These are phyloP conservation scores for Prionace glauca DNA, from an alignment of 2,797 vertebrate genomes.

Conservation along the genomic window DNA sequence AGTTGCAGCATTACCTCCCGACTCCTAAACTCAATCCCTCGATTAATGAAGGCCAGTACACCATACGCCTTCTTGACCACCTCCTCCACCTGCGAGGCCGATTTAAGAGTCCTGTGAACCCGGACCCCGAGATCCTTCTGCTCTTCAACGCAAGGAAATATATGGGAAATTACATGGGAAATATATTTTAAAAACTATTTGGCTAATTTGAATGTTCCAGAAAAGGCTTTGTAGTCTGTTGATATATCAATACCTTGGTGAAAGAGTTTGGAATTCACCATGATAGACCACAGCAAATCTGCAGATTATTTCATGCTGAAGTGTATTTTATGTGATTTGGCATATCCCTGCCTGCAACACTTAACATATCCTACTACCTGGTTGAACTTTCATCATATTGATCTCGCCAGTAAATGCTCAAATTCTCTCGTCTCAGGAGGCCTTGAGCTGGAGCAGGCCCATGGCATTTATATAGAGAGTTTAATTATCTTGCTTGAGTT, in stretches of 20 bases:
- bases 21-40: too few relatives aligned
- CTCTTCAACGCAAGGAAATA: too few relatives aligned
- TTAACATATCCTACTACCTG: not conserved
- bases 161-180: too few relatives aligned
- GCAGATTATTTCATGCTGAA: not conserved
- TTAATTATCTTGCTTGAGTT: not conserved
- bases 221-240: not conserved
- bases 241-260: not conserved
- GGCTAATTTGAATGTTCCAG: not conserved
- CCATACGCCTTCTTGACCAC: too few relatives aligned
- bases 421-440: not conserved
- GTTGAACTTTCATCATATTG: slow-evolving; percentile 5
- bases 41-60: too few relatives aligned
- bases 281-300: not conserved
- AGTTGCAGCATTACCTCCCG: too few relatives aligned
- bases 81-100: too few relatives aligned
- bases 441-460: not conserved
- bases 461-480: not conserved
- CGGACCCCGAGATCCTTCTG: too few relatives aligned
- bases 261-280: too few relatives aligned
- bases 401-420: not conserved
- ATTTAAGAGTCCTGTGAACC: too few relatives aligned
- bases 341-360: not conserved
- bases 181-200: not conserved
- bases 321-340: not conserved